phyloP scores from a whole-genome alignment of 1,140 invertebrate species.

The Venustaconcha ellipsiformis region DNA sequence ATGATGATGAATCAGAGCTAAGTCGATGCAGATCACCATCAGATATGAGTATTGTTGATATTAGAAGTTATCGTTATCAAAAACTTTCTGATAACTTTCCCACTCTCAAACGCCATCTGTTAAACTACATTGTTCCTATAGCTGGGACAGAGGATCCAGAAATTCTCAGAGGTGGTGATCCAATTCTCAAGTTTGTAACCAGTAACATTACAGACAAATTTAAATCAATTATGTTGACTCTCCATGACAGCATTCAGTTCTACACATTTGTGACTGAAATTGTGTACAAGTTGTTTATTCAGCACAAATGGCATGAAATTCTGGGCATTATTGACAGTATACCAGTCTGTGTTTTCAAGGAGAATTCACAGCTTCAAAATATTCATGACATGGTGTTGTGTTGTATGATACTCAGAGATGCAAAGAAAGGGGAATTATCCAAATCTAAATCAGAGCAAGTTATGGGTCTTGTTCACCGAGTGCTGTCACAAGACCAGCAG shows the following conservation, averaged over 20 bases:
- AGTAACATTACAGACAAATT: constrained; percentile 54
- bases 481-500: constrained; percentile 42
- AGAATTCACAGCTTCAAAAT: constrained; percentile 40
- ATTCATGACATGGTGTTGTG: constrained; percentile 58
- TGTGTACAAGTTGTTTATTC: constrained; percentile 44
- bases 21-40: constrained; percentile 42
- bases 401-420: constrained; percentile 40
- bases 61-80: constrained; percentile 63
- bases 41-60: constrained; percentile 62
- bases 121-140: constrained; percentile 59
- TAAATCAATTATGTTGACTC: constrained; percentile 58
- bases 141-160: constrained; percentile 56
- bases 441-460: constrained; percentile 18
- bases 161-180: constrained; percentile 53
- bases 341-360: constrained; percentile 41
- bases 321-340: constrained; percentile 52
- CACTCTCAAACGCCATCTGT: constrained; percentile 54
- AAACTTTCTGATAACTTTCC: constrained; percentile 59
- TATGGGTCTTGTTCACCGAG: constrained; percentile 33
- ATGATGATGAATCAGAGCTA: constrained; percentile 34
- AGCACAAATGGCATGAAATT: constrained; percentile 52
- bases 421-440: constrained; percentile 5
- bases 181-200: constrained; percentile 62
- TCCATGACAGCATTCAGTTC: constrained; percentile 54
- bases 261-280: constrained; percentile 46